phyloP scores from a whole-genome alignment of 1,140 invertebrate genomes.

The Brachionus plicatilis region DNA sequence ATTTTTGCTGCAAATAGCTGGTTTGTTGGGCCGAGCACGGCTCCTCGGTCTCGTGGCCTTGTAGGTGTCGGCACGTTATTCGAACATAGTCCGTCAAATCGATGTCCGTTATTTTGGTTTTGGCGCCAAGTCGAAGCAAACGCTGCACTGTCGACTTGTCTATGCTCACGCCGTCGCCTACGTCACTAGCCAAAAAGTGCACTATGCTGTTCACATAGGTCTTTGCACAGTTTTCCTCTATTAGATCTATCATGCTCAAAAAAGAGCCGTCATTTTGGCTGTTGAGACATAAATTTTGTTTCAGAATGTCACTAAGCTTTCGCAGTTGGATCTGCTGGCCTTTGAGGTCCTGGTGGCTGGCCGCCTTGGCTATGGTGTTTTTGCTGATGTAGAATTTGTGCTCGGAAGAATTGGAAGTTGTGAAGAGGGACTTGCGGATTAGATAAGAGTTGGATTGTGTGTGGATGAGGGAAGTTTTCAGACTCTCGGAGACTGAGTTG shows the following conservation, averaged over 20 bases:
- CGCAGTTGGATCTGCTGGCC: neutral
- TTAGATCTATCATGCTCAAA: slow-evolving; percentile 5
- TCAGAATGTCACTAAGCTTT: neutral
- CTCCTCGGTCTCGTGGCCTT: neutral
- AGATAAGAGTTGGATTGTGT: slow-evolving; percentile 7
- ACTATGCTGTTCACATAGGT: slow-evolving; percentile 4
- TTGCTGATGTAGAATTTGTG: slow-evolving; percentile 15
- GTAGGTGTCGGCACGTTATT: neutral
- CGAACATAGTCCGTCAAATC: slow-evolving; percentile 30
- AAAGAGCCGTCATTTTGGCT: neutral
- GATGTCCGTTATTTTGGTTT: neutral
- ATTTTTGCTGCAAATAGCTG: neutral
- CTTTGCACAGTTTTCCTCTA: slow-evolving; percentile 17
- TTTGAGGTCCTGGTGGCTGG: neutral
- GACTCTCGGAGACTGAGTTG: slow-evolving; percentile 1
- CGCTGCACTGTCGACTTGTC: neutral
- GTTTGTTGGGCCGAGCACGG: neutral
- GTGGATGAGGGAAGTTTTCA: neutral
- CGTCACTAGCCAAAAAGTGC: slow-evolving; percentile 2
- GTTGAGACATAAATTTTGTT: neutral
- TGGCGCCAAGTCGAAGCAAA: neutral
- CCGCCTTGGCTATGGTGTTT: neutral
- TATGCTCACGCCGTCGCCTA: neutral
- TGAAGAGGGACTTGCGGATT: slow-evolving; percentile 5
- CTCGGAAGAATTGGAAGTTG: neutral